These are phyloP conservation scores for Syrrhaptes paradoxus DNA, from an alignment of 2,113 vertebrate species.

Conservation along the genomic window DNA sequence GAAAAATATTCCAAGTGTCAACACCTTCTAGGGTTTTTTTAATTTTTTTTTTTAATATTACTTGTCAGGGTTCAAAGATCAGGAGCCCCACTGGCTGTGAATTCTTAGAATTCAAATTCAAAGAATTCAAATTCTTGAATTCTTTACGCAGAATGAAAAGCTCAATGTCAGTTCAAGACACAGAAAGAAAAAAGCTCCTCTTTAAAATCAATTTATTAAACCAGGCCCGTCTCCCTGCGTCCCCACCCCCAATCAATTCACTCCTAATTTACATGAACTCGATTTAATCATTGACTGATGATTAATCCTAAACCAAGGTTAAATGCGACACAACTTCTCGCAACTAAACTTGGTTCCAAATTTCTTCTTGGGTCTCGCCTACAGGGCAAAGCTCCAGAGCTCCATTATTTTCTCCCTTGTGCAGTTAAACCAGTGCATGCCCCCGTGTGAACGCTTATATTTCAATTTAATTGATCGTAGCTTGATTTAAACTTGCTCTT, in stretches of 20 bases:
- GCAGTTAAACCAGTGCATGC: background rate
- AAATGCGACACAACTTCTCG: background rate
- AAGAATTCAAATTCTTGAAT: no score
- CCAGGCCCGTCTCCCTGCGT: background rate
- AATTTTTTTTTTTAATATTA: no score
- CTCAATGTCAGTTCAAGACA: background rate
- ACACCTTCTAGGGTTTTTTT: no score
- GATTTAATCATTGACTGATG: background rate
- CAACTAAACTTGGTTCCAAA: background rate
- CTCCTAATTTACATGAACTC: constrained; percentile 33
- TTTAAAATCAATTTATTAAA: constrained; percentile 19
- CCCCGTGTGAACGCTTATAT: background rate
- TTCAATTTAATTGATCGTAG: background rate
- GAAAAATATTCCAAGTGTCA: no score
- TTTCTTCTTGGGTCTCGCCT: background rate
- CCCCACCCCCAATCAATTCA: constrained; percentile 28
- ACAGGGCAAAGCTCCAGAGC: background rate
- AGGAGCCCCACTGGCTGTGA: background rate
- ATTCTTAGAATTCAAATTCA: no score
- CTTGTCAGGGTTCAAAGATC: no score
- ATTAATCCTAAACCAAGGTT: constrained; percentile 43
- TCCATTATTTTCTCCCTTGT: background rate
- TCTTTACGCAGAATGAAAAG: no score
- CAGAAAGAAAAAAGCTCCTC: background rate
- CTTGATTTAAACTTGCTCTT: background rate